Conservation (phyloP, 1,140 invertebrate genomes). For the Rhagoletis zephyria region DNA sequence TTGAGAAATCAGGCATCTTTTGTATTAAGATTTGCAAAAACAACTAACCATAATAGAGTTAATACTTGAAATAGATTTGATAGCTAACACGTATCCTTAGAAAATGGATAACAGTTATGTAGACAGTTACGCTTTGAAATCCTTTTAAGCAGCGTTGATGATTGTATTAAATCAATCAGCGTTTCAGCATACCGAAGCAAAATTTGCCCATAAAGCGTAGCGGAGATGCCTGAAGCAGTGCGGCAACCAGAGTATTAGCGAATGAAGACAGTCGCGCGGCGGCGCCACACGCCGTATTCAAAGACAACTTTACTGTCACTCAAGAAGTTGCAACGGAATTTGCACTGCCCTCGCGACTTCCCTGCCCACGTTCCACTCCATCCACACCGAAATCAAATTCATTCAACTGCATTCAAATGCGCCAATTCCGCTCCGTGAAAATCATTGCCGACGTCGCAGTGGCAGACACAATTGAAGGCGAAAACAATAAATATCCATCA, state of each 20-base stretch:
- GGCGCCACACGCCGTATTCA: background rate
- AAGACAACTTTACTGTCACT: background rate
- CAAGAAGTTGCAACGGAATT: slow-evolving; percentile 17
- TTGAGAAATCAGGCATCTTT: too few relatives aligned
- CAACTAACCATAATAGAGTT: too few relatives aligned
- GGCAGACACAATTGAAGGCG: slow-evolving; percentile 14
- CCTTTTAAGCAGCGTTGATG: slow-evolving; percentile 7
- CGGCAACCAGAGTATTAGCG: background rate
- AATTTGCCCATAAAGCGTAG: too few relatives aligned
- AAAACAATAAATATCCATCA: slow-evolving; percentile 58
- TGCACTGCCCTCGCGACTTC: too few relatives aligned
- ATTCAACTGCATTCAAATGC: slow-evolving; percentile 29
- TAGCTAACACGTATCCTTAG: too few relatives aligned
- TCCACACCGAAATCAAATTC: background rate
- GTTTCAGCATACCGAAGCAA: background rate
- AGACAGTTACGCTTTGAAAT: slow-evolving; percentile 7
- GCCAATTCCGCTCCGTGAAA: background rate
- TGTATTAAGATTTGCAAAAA: too few relatives aligned
- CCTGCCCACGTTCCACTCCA: background rate
- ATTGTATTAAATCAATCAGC: slow-evolving; percentile 48
- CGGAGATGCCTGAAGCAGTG: background rate
- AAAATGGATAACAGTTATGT: background rate
- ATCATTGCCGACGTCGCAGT: slow-evolving; percentile 22
- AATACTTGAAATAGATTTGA: too few relatives aligned
- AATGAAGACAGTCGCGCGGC: background rate